Evolutionary conservation across 2,888 invertebrate species (phyloP), one percentile per base, ranked within the genome.

Genomic region (Platycheirus rosarum): DNA sequence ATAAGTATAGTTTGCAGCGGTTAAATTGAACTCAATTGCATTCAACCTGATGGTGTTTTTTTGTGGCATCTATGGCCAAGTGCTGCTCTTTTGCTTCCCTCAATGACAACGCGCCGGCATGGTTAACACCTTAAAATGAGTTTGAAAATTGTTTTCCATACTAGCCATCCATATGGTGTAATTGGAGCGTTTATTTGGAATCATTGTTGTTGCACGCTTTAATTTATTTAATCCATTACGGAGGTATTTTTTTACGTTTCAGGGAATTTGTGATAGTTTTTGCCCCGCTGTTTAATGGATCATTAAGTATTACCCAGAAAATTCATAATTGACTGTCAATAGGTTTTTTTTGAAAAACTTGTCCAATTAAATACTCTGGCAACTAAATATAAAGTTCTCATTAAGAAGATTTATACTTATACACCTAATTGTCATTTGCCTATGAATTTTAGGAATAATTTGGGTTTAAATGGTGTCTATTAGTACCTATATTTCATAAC

Each of bases 11-110:
- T 63, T 82, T 55, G 57, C 62, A 37, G 66, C 40, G 60, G 63
- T 71, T 82, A 77, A 77, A 82, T 82, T 82, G 71, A 68, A 82
- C 68, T 77, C 77, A 14, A 63, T 57, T 35, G 60, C 75, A 76
- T 60, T 77, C 35, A 37, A 55, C 48, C 66, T 71, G 82, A 66
- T 71, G 49, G 48, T 42, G 62, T 6, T n/a, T n/a, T n/a, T n/a
- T n/a, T 44, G 49, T 20, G 75, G 44, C 51, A 62, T 44, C n/a
- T 14, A 32, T 32, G 8, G 37, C 57, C 32, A 23, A 44, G 29
- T 62, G 7, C 23, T 40, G 16, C 29, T 13, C 13, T 40, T n/a
- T 20, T 37, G 13, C 37, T 55, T 23, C 23, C 60, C 23, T 16
- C 60, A 60, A 29, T 44, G 44, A 44, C 42, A 35, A 35, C 5